Evolutionary conservation across 2,888 invertebrate species (phyloP), one percentile per base, ranked within the genome.

Genomic region (Zhuqinia jingwanae): DNA sequence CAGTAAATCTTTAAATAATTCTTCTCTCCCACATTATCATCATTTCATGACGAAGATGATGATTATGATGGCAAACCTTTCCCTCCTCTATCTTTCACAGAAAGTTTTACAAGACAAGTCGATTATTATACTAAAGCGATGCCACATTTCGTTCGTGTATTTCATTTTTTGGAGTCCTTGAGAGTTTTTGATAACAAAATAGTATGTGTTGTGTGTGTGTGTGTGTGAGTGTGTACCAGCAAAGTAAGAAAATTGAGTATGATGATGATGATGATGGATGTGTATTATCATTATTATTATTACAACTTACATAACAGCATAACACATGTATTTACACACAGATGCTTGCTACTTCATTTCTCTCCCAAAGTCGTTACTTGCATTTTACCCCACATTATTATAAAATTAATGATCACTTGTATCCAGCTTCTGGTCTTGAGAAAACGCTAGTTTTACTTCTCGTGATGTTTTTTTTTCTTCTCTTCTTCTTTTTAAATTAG

Each of bases 401-500:
- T 47, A 78, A 84, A 84, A 78, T 78, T 84, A 84, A 84, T 78
- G 84, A 84, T 70, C 56, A 84, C 78, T 68, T 78, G 53, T 30
- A 56, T 84, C 77, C 78, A 84, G 84, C 84, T 84, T 53, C 84
- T 78, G 84, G 84, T 84, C 84, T 84, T 84, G 84, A 84, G 84
- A 78, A 84, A 63, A 30, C 27, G 47, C 36, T 65, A 25, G 15
- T 30, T 56, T 58, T 45, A 22, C 53, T 42, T 77, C 47, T 77
- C 53, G 45, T 50, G 68, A 70, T 17, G 30, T 5, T 3, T 36
- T 36, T 36, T 36, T 36, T 6, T 6, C 36, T 36, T 36, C 11
- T 58, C 17, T 20, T 65, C 25, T 53, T 20, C 25, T 83, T 63
- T 53, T 42, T 36, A 56, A 82, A 82, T 25, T 15, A 45, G 6